These are phyloP conservation scores for Caerostris darwini DNA, from an alignment of 1,140 invertebrate genomes.

Conservation along the genomic window DNA sequence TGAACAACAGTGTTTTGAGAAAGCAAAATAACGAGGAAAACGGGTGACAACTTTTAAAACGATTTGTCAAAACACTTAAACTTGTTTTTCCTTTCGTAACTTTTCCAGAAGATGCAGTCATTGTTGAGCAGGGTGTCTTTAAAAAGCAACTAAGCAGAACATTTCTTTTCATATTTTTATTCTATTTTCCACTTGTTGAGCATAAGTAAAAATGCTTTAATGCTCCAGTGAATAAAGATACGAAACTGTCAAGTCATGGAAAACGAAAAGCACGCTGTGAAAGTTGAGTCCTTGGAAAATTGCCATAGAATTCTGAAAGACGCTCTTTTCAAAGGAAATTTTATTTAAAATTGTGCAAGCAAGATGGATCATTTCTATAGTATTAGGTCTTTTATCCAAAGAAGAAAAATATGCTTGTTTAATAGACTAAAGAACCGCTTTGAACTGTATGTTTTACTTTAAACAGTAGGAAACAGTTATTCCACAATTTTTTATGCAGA, in stretches of 20 bases:
- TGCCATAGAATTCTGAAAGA: constrained; percentile 49
- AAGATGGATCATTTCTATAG: not conserved
- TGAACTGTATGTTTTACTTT: too few relatives aligned
- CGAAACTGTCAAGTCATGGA: constrained; percentile 62
- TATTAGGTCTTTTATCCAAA: not conserved
- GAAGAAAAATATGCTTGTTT: not conserved
- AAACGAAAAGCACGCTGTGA: constrained; percentile 50
- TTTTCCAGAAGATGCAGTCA: constrained; percentile 56
- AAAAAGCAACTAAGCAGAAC: constrained; percentile 27
- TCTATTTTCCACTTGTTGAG: constrained; percentile 74
- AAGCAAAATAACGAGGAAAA: constrained; percentile 48
- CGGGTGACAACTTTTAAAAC: constrained; percentile 44
- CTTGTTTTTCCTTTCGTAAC: constrained; percentile 43
- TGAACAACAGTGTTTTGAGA: constrained; percentile 32
- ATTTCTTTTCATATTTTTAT: constrained; percentile 49
- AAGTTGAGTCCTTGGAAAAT: constrained; percentile 53
- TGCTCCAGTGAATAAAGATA: constrained; percentile 62
- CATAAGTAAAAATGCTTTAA: constrained; percentile 69
- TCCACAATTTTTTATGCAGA: too few relatives aligned
- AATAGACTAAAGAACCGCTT: too few relatives aligned
- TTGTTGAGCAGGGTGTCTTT: constrained; percentile 33
- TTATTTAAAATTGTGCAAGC: not conserved
- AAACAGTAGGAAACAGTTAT: too few relatives aligned
- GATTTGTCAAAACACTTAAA: constrained; percentile 57
- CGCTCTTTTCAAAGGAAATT: constrained; percentile 12